These are phyloP conservation scores for Eurosta solidaginis DNA, from an alignment of 1,140 invertebrate genomes.

Conservation along the genomic window DNA sequence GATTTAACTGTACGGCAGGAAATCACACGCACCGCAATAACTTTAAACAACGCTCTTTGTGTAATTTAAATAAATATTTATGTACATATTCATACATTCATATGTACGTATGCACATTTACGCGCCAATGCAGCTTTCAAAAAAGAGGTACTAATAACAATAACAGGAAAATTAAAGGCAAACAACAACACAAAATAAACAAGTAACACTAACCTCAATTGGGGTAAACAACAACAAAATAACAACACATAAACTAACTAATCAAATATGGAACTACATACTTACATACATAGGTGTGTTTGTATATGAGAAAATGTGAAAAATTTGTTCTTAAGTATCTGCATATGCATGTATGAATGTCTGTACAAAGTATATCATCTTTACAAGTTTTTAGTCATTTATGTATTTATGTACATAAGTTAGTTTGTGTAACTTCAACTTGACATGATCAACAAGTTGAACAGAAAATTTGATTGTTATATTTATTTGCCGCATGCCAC, in stretches of 20 bases:
- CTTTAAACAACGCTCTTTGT: neutral
- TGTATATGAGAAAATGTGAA: too few relatives aligned
- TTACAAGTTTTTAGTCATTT: too few relatives aligned
- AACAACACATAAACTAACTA: neutral
- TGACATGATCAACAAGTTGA: too few relatives aligned
- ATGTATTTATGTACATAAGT: neutral
- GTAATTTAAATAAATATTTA: neutral
- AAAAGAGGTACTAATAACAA: neutral
- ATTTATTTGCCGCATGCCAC: neutral
- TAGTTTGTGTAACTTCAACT: too few relatives aligned
- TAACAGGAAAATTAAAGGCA: too few relatives aligned
- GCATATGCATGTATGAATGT: neutral
- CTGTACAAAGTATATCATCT: too few relatives aligned
- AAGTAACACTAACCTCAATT: neutral
- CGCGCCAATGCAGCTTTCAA: neutral
- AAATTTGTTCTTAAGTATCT: neutral
- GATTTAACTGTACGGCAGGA: neutral
- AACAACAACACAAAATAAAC: neutral
- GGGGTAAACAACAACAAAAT: neutral
- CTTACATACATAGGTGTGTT: neutral
- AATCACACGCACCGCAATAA: neutral
- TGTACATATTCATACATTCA: too few relatives aligned
- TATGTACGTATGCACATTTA: too few relatives aligned
- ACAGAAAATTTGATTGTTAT: too few relatives aligned
- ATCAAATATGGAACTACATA: neutral